phyloP scores from a whole-genome alignment of 92 coral and sea anemone genomes.

The Siderastrea radians region DNA sequence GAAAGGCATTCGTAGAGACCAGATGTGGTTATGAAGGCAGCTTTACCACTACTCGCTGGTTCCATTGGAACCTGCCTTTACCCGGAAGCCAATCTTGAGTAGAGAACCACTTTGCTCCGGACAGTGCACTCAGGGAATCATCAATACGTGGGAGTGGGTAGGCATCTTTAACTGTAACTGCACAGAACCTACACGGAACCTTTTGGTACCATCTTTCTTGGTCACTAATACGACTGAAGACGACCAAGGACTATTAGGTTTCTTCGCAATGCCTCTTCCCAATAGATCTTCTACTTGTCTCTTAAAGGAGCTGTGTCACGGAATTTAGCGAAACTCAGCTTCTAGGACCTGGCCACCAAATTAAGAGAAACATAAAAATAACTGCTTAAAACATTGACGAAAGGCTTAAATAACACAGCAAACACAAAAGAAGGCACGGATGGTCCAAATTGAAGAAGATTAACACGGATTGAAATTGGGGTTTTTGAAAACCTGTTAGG shows the following conservation, averaged over 20 bases:
- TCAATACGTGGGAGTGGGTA: constrained; percentile 58
- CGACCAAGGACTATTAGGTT: constrained; percentile 37
- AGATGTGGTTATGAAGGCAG: constrained; percentile 12
- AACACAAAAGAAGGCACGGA: too few relatives aligned
- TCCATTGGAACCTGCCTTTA: constrained; percentile 64
- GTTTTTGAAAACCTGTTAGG: too few relatives aligned
- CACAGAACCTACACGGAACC: constrained; percentile 46
- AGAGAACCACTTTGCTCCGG: constrained; percentile 42
- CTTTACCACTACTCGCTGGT: constrained; percentile 15
- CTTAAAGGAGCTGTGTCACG: neutral
- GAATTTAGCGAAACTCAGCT: too few relatives aligned
- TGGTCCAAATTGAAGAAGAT: too few relatives aligned
- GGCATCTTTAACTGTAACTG: constrained; percentile 47
- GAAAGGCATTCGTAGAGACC: constrained; percentile 34
- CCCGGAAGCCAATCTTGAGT: constrained; percentile 49
- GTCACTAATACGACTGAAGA: constrained; percentile 40
- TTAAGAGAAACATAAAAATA: too few relatives aligned
- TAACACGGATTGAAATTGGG: too few relatives aligned
- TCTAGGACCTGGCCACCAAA: too few relatives aligned
- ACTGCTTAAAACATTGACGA: too few relatives aligned
- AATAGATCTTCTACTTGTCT: constrained; percentile 20
- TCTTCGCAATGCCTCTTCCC: constrained; percentile 18
- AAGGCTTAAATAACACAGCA: too few relatives aligned
- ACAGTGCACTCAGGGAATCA: constrained; percentile 44
- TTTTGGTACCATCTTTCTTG: constrained; percentile 38